phyloP scores from a whole-genome alignment of 2,888 invertebrate species.

The Podabrus alpinus region DNA sequence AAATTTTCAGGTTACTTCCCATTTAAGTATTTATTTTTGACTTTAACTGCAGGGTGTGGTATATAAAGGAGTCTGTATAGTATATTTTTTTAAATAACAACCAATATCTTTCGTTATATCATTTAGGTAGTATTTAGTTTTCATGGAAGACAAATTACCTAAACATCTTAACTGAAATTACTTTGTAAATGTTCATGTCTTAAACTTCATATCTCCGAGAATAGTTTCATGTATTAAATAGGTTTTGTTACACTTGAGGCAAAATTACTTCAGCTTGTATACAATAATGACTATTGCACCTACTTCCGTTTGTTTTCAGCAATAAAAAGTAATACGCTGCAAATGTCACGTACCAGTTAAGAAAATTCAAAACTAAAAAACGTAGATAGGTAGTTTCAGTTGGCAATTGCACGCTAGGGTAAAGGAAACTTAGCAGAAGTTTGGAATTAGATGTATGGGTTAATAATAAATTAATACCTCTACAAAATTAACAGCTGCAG shows the following conservation, averaged over 20 bases:
- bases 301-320: constrained; percentile 38
- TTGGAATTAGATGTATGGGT: not conserved
- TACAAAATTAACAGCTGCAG: not conserved
- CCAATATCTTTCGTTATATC: not conserved
- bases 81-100: not conserved
- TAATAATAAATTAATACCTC: not conserved
- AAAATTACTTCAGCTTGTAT: constrained; percentile 37
- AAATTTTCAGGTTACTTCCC: not conserved
- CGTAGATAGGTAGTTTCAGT: not conserved
- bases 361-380: not conserved
- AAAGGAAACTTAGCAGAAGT: not conserved
- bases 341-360: constrained; percentile 11
- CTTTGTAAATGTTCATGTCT: constrained; percentile 35
- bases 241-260: constrained; percentile 42
- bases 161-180: constrained; percentile 19
- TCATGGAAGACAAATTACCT: not conserved
- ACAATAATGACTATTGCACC: constrained; percentile 38
- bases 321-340: constrained; percentile 23
- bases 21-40: not conserved
- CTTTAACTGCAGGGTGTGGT: not conserved
- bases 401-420: not conserved
- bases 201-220: constrained; percentile 37
- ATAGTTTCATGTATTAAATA: constrained; percentile 41
- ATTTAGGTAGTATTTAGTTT: not conserved
- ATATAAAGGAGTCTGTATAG: not conserved